phyloP scores from a whole-genome alignment of 2,113 vertebrate genomes.

The Oryzias celebensis region DNA sequence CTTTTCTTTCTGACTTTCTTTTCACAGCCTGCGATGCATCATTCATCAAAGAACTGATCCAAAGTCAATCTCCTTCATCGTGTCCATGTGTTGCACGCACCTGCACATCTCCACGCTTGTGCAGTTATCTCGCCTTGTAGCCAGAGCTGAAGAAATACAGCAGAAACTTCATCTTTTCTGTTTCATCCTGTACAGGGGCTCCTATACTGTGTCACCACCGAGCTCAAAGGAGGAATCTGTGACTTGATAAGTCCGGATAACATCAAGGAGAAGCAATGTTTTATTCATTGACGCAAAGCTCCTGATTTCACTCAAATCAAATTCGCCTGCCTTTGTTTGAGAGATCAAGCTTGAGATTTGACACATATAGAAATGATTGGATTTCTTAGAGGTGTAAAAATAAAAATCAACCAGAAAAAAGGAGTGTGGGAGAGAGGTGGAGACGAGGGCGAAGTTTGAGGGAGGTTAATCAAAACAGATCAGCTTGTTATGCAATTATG shows the following conservation, averaged over 20 bases:
- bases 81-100: slow-evolving; percentile 27
- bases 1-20: slow-evolving; percentile 17
- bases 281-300: slow-evolving; percentile 80
- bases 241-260: slow-evolving; percentile 77
- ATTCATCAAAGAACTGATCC: slow-evolving; percentile 45
- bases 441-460: not conserved
- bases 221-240: slow-evolving; percentile 67
- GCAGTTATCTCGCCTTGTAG: slow-evolving; percentile 46
- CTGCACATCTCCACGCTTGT: slow-evolving; percentile 18
- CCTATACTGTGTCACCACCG: slow-evolving; percentile 50
- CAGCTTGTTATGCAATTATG: not conserved
- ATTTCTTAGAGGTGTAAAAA: slow-evolving; percentile 64
- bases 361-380: slow-evolving; percentile 75
- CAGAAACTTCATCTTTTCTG: slow-evolving; percentile 50
- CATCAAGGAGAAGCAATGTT: slow-evolving; percentile 76
- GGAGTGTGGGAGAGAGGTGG: slow-evolving; percentile 3
- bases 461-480: slow-evolving; percentile 9
- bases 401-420: slow-evolving; percentile 20
- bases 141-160: slow-evolving; percentile 50
- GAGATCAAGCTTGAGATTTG: slow-evolving; percentile 73
- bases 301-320: slow-evolving; percentile 74
- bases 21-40: slow-evolving; percentile 17
- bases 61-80: slow-evolving; percentile 33
- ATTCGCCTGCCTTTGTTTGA: slow-evolving; percentile 76
- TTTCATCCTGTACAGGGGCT: slow-evolving; percentile 53